These are phyloP conservation scores for Apotomis capreana DNA, from an alignment of 2,888 invertebrate genomes.

Conservation along the genomic window DNA sequence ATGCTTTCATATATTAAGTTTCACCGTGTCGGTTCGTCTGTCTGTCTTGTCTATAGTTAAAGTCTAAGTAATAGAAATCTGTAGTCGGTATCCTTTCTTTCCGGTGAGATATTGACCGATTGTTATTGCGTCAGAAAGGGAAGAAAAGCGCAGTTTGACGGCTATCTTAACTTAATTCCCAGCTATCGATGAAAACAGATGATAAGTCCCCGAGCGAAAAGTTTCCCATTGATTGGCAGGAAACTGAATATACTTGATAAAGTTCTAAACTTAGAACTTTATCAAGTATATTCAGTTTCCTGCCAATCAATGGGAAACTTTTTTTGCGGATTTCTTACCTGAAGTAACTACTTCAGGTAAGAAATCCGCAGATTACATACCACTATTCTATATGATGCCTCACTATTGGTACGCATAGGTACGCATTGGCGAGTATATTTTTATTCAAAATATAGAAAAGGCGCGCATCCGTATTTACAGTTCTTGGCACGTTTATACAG, in stretches of 20 bases:
- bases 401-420: neutral
- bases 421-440: conserved; percentile 9
- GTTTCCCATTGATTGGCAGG: conserved; percentile 22
- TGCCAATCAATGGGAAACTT: conserved; percentile 23
- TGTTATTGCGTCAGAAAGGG: neutral
- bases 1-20: too few relatives aligned
- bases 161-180: conserved; percentile 15
- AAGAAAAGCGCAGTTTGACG: conserved; percentile 6
- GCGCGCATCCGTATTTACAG: conserved; percentile 68
- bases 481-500: conserved; percentile 79
- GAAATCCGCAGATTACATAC: neutral
- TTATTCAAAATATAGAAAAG: conserved; percentile 39
- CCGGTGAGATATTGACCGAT: neutral
- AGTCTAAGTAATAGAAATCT: too few relatives aligned
- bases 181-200: conserved; percentile 13
- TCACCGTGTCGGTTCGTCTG: too few relatives aligned
- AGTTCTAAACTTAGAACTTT: conserved; percentile 11
- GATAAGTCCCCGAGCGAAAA: conserved; percentile 8
- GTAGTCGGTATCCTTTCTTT: too few relatives aligned
- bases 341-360: conserved; percentile 14
- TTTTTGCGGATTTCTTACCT: too few relatives aligned
- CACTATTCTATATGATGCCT: neutral
- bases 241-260: conserved; percentile 17
- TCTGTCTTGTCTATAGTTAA: too few relatives aligned
- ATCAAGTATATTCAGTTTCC: conserved; percentile 14